Base-by-base conservation (phyloP, 2,113 vertebrate species). In the Pelecanus crispus region DNA sequence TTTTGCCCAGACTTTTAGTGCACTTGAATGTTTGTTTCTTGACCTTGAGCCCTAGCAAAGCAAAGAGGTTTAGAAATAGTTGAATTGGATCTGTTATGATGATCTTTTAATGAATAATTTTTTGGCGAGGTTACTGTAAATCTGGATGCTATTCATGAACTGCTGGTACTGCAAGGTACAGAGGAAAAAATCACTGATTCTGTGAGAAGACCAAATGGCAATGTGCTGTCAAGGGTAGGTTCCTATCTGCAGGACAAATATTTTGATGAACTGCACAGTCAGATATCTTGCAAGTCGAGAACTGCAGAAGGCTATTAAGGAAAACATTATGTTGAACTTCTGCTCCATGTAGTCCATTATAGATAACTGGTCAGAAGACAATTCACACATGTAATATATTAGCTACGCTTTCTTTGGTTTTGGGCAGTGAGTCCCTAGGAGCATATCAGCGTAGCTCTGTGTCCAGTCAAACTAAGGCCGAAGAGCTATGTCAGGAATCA, bases 91-190 rank as follows among this genome's bases (percentile, higher is more conserved):
- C 63, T 44, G 47, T 83, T 95, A 42, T 73, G 87, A 94, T 88
- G 81, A 90, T 96, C 49, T 94, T 88, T 63, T 93, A 29, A 88
- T 94, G 82, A 95, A 95, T 86, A 96, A 78, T 90, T 92, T 96
- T 95, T 96, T 95, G 95, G 95, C 72, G 0, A 73, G 49, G 50
- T n/a, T 88, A 74, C 42, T 70, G 38, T 59, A 96, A 80, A 93
- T 81, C 71, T 96, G 93, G 95, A 96, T 78, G 79, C 55, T 94
- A 8, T 83, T 92, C 92, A 81, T 44, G 67, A 86, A 42, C 71
- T 88, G 58, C 77, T 77, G 86, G 36, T 29, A 77, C 36, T 92
- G 67, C 53, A 92, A 90, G 82, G 75, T 93, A 93, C 71, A 67
- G 85, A 82, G 79, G 67, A 80, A 94, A 94, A 94, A 93, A 86